Conservation (phyloP, 2,113 vertebrate genomes). For the Aspiorhynchus laticeps region DNA sequence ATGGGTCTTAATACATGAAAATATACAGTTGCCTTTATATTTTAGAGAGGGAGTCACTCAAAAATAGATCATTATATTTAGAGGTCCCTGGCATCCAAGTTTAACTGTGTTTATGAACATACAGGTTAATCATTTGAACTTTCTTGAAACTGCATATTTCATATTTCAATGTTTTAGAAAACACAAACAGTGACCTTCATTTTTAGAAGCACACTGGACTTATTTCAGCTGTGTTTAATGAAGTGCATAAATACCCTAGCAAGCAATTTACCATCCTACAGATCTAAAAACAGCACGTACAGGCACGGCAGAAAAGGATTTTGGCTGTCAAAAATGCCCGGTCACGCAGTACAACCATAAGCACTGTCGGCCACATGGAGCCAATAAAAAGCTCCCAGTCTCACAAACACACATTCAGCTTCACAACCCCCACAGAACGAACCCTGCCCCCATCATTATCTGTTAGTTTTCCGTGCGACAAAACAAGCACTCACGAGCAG, state of each 20-base stretch:
- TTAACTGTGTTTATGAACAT: not conserved
- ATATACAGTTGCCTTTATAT: not conserved
- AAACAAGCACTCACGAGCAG: conserved; percentile 61
- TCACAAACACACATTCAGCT: conserved; percentile 24
- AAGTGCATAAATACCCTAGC: conserved; percentile 22
- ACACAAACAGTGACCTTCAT: not conserved
- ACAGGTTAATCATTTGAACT: not conserved
- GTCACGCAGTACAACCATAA: conserved; percentile 78
- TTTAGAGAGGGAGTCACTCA: not conserved
- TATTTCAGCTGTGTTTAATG: conserved; percentile 15
- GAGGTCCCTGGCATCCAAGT: not conserved
- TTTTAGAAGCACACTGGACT: conserved; percentile 6
- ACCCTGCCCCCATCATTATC: conserved; percentile 70
- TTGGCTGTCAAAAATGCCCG: conserved; percentile 77
- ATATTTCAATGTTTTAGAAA: not conserved
- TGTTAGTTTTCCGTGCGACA: conserved; percentile 4
- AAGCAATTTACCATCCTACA: conserved; percentile 29
- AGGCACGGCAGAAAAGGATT: conserved; percentile 62
- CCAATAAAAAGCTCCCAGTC: conserved; percentile 67
- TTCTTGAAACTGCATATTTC: not conserved
- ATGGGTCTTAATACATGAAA: not conserved
- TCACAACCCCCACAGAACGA: conserved; percentile 67
- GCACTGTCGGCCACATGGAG: conserved; percentile 59
- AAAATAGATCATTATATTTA: not conserved
- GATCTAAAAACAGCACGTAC: conserved; percentile 65